Evolutionary conservation across 2,888 invertebrate species (phyloP).

Genomic region (Apamea sordens): DNA sequence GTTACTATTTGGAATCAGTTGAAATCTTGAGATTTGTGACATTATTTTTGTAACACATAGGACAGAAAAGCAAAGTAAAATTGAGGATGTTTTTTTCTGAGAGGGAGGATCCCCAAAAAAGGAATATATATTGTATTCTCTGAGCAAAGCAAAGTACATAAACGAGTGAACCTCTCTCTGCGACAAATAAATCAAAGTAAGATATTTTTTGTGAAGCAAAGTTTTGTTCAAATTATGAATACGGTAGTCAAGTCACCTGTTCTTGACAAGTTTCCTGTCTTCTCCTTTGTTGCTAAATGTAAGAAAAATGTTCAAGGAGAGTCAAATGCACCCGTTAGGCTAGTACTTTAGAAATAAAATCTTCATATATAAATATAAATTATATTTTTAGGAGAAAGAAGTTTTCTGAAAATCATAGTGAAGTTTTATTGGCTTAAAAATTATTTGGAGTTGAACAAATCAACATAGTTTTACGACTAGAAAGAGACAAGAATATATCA

Average conservation of each 20-base stretch:
- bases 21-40: not conserved
- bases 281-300: slow-evolving; percentile 56
- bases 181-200: slow-evolving; percentile 60
- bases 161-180: slow-evolving; percentile 26
- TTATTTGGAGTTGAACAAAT: not conserved
- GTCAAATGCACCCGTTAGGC: slow-evolving; percentile 46
- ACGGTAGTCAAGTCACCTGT: slow-evolving; percentile 62
- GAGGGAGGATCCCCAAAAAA: not conserved
- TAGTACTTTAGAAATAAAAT: slow-evolving; percentile 1
- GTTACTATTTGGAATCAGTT: not conserved
- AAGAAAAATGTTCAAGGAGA: slow-evolving; percentile 53
- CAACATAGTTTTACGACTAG: not conserved
- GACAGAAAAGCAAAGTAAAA: not conserved
- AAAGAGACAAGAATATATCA: not conserved
- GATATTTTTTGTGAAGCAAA: slow-evolving; percentile 58
- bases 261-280: slow-evolving; percentile 63
- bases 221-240: slow-evolving; percentile 65
- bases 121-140: not conserved
- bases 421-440: too few relatives aligned
- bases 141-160: slow-evolving; percentile 12
- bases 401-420: not conserved
- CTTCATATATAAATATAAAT: not conserved
- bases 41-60: not conserved
- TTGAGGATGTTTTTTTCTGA: not conserved
- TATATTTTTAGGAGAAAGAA: not conserved